A percentile compares a stretch with the other conserved stretches of the same genome.
Conservation (phyloP, 2,797 vertebrate genomes). For the Poeciliopsis presidionis region DNA sequence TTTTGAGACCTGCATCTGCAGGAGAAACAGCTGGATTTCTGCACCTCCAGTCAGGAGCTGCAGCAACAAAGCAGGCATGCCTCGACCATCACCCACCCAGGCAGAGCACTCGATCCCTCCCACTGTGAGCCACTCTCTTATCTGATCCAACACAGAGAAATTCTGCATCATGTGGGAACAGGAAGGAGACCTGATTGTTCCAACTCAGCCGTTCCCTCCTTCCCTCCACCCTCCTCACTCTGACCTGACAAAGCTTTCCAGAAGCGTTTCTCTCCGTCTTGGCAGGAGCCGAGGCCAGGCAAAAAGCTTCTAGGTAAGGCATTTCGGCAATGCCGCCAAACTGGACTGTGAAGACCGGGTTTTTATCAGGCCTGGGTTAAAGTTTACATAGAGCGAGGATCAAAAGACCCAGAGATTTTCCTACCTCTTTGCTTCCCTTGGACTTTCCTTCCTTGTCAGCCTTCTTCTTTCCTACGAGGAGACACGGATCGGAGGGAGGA, state of each 20-base stretch:
- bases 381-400: neutral
- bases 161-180: constrained; percentile 1
- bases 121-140: neutral
- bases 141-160: neutral
- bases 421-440: constrained; percentile 74
- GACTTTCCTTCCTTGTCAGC: constrained; percentile 88
- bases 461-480: constrained; percentile 90
- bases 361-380: constrained; percentile 5
- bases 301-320: neutral
- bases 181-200: constrained; percentile 13
- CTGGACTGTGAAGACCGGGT: neutral
- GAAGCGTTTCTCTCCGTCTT: neutral
- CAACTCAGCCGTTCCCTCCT: neutral
- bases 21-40: neutral
- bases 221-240: neutral
- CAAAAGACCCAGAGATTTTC: constrained; percentile 27
- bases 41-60: too few relatives aligned
- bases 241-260: neutral
- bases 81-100: neutral
- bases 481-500: neutral
- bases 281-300: neutral
- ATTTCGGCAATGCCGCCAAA: constrained; percentile 7
- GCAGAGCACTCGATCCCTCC: neutral
- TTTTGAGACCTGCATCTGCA: neutral
- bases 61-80: neutral